phyloP scores from a whole-genome alignment of 2,888 invertebrate genomes.

The Nephrotoma flavescens region DNA sequence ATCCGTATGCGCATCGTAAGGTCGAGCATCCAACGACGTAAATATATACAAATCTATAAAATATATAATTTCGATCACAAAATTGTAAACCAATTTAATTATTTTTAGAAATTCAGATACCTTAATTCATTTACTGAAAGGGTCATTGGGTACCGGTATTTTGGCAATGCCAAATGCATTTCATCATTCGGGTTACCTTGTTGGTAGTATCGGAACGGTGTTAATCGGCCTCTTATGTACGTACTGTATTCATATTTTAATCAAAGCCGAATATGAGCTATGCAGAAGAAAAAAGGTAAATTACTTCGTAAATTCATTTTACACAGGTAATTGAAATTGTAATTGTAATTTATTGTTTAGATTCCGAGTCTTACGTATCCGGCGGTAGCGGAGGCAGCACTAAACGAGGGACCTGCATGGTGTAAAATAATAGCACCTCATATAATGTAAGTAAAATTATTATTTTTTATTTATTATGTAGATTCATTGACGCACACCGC shows the following conservation, averaged over 20 bases:
- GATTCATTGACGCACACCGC: not conserved
- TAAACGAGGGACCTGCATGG: slow-evolving; percentile 58
- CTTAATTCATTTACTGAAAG: slow-evolving; percentile 79
- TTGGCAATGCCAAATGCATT: slow-evolving; percentile 71
- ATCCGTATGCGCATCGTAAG: slow-evolving; percentile 53
- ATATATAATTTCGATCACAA: not conserved
- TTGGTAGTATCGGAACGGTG: slow-evolving; percentile 67
- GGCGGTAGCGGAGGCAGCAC: slow-evolving; percentile 60
- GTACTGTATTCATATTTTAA: slow-evolving; percentile 84
- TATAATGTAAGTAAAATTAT: slow-evolving; percentile 43
- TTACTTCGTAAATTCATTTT: not conserved
- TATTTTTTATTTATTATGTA: not conserved
- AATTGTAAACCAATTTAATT: not conserved
- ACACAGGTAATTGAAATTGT: not conserved
- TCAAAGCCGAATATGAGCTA: slow-evolving; percentile 40
- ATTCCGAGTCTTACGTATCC: slow-evolving; percentile 63
- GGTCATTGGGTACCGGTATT: slow-evolving; percentile 86
- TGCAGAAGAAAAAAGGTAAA: slow-evolving; percentile 38
- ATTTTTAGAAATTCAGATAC: slow-evolving; percentile 64
- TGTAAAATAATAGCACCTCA: slow-evolving; percentile 47
- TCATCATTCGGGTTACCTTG: slow-evolving; percentile 41
- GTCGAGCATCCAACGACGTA: slow-evolving; percentile 57
- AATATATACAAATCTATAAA: slow-evolving; percentile 24
- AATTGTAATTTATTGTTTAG: slow-evolving; percentile 12
- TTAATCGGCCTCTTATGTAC: slow-evolving; percentile 80